These are phyloP conservation scores for Zosterops lateralis DNA, from an alignment of 2,113 vertebrate species.

Conservation along the genomic window DNA sequence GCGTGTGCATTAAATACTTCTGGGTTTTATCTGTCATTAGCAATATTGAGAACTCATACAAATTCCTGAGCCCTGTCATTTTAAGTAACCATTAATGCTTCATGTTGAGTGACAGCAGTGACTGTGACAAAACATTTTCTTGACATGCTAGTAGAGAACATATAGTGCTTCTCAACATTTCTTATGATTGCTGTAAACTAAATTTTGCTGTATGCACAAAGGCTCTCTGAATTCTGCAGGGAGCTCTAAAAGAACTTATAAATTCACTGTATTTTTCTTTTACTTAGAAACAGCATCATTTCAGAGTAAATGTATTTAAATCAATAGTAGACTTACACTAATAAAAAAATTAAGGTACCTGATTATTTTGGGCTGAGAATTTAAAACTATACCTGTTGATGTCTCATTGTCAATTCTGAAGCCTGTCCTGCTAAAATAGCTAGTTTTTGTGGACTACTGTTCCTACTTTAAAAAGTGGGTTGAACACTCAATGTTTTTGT, in stretches of 20 bases:
- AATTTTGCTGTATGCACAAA: background rate
- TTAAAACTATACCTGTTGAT: background rate
- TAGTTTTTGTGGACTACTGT: background rate
- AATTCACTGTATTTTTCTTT: background rate
- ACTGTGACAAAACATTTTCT: background rate
- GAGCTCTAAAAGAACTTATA: background rate
- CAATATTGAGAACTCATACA: background rate
- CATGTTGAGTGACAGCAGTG: background rate
- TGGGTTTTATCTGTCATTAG: background rate
- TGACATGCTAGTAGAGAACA: background rate
- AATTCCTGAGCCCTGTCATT: background rate
- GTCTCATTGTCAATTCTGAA: background rate
- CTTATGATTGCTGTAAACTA: background rate
- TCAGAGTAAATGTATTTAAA: background rate
- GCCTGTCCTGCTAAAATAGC: background rate
- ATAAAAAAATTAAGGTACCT: background rate
- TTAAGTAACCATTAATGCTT: background rate
- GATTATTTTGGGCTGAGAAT: background rate
- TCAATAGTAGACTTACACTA: background rate
- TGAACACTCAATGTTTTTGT: background rate
- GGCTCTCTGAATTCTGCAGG: background rate
- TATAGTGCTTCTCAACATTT: background rate
- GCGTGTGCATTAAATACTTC: background rate
- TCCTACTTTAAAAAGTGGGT: background rate
- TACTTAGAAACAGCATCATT: fast-evolving